Conservation (phyloP, 2,113 vertebrate genomes). For the Paradoxurus hermaphroditus region DNA sequence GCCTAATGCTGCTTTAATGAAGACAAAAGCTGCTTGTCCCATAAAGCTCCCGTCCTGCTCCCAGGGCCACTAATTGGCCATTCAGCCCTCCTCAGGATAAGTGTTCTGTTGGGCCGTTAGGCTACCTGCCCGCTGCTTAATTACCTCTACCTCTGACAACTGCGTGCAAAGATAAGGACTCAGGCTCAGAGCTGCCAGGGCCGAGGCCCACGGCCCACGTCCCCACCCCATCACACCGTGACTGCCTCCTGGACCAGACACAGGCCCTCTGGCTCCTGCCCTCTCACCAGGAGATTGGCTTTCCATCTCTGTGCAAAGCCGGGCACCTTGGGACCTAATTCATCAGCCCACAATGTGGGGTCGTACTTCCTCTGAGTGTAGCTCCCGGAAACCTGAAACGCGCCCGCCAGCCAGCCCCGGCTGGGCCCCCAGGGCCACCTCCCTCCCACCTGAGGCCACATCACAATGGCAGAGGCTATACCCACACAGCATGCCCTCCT, state of each 20-base stretch:
- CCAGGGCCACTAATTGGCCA: neutral
- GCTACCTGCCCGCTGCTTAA: conserved; percentile 57
- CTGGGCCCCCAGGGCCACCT: neutral
- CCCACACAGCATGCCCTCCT: neutral
- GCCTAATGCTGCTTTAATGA: neutral
- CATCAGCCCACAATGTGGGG: conserved; percentile 83
- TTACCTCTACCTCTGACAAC: conserved; percentile 45
- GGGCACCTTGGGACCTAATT: conserved; percentile 83
- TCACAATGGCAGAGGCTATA: neutral
- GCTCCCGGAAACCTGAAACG: conserved; percentile 76
- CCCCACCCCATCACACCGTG: conserved; percentile 37
- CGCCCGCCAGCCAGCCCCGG: fast-evolving
- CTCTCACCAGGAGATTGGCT: neutral
- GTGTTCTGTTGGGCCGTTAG: neutral
- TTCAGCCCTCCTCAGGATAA: neutral
- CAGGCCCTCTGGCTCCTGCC: conserved; percentile 76
- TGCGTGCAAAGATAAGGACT: conserved; percentile 58
- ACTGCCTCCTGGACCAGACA: neutral
- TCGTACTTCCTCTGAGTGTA: conserved; percentile 75
- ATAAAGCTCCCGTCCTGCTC: neutral
- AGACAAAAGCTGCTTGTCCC: neutral
- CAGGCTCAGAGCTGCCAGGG: conserved; percentile 52
- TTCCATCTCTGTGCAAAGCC: conserved; percentile 59
- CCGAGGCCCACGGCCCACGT: fast-evolving
- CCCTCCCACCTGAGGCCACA: neutral